Base-by-base conservation (phyloP, 1,140 invertebrate species). In the Lasioglossum baleicum region DNA sequence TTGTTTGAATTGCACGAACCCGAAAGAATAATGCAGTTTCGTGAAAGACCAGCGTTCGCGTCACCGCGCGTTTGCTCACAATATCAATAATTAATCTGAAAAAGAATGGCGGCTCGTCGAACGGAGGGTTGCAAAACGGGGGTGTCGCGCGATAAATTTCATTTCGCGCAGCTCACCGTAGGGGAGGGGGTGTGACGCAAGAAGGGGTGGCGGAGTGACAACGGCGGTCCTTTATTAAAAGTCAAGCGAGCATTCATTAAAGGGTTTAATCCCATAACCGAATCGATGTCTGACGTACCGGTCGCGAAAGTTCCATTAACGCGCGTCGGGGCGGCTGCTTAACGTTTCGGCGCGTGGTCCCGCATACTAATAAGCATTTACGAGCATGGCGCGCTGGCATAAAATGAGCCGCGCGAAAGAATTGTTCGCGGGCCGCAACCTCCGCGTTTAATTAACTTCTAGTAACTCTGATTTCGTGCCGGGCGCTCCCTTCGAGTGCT, bases 371-470 rank as follows among this genome's bases (percentile, higher is more conserved):
- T 67, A 67, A 75, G 53, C 65, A 53, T 69, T 76, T 76, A 40
- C 22, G 42, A 15, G 2, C 60, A 42, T 4, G 22, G 15, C 42
- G 15, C 56, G 17, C 20, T 40, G 0, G 26, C 4, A 8, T 63
- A 67, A 66, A 65, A 61, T 69, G 42, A 83, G 58, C 80, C 80
- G n/a, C 6, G 69, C 61, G 61, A 67, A 72, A 70, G 66, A 74
- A 83, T 65, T 75, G 22, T 70, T 67, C 69, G 48, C 72, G 17
- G 56, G 17, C 56, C 75, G 60, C 80, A 69, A 71, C 70, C 83
- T 84, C 77, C 73, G 75, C 83, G 84, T 89, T 90, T 90, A 91
- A 91, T 91, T 90, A 89, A 90, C 86, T 90, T 87, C 68, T 70
- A 72, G 83, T 82, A 89, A 89, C 84, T 89, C 66, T 83, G 85